phyloP scores from a whole-genome alignment of 2,113 vertebrate species.

The Pelecanoides urinatrix region DNA sequence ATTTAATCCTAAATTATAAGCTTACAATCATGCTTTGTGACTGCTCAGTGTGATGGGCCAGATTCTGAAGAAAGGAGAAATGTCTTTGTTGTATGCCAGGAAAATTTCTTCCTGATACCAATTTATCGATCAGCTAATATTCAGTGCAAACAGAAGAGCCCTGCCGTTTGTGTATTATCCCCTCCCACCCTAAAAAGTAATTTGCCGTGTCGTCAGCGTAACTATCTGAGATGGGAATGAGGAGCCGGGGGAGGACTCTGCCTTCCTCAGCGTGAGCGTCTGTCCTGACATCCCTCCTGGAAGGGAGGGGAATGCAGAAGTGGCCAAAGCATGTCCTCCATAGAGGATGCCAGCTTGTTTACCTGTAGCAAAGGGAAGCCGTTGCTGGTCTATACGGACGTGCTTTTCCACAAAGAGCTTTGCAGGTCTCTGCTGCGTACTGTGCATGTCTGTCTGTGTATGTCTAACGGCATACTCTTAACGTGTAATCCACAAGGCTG shows the following conservation, averaged over 20 bases:
- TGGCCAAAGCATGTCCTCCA: neutral
- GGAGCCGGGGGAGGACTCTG: neutral
- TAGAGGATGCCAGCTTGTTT: neutral
- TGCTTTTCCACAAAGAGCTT: neutral
- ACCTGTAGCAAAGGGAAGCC: neutral
- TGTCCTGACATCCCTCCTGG: neutral
- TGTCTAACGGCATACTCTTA: slow-evolving; percentile 11
- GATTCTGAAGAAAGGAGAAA: neutral
- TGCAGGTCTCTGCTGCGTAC: slow-evolving; percentile 20
- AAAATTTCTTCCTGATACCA: neutral
- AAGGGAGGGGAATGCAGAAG: neutral
- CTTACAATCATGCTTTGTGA: neutral
- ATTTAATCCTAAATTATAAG: neutral
- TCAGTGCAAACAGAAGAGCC: neutral
- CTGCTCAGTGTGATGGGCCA: neutral
- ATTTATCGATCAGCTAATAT: neutral
- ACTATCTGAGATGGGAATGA: neutral
- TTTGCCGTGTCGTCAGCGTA: neutral
- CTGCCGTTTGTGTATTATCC: neutral
- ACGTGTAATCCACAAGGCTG: slow-evolving; percentile 19
- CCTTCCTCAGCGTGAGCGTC: accelerated
- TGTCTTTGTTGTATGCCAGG: neutral
- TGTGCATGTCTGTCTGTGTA: neutral
- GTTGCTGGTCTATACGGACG: accelerated
- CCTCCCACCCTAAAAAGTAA: neutral